Percentiles rank a stretch among this genome's conserved stretches.
Conservation (phyloP, 2,113 vertebrate species). For the Anarhynchus alexandrinus region DNA sequence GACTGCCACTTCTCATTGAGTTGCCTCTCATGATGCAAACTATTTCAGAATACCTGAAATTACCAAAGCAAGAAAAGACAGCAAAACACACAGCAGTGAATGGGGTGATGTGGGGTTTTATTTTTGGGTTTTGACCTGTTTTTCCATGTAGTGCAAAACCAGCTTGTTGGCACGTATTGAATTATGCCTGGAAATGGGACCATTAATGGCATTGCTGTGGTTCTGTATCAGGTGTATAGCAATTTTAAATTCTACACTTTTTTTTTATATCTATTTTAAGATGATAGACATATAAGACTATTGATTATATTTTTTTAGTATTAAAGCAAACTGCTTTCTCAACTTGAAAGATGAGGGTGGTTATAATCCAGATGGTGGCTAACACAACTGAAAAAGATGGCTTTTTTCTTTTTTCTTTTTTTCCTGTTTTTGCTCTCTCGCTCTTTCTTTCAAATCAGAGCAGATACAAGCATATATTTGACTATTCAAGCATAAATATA, state of each 20-base stretch:
- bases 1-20: background rate
- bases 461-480: background rate
- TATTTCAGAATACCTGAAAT: background rate
- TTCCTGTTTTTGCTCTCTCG: background rate
- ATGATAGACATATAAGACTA: background rate
- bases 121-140: constrained; percentile 28
- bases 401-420: background rate
- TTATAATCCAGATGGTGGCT: background rate
- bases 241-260: constrained; percentile 32
- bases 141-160: constrained; percentile 5
- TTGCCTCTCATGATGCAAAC: background rate
- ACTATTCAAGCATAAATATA: background rate
- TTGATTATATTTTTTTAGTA: background rate
- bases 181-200: constrained; percentile 47
- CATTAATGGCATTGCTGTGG: constrained; percentile 12
- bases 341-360: background rate
- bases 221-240: constrained; percentile 39
- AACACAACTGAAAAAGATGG: background rate
- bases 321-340: background rate
- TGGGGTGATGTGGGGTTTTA: background rate
- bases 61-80: constrained; percentile 23
- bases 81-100: background rate
- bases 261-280: constrained; percentile 53
- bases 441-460: background rate
- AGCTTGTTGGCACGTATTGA: constrained; percentile 27